Evolutionary conservation across 2,797 vertebrate genomes (phyloP), one percentile per base, ranked within the genome.

Genomic region (Helarctos malayanus): DNA sequence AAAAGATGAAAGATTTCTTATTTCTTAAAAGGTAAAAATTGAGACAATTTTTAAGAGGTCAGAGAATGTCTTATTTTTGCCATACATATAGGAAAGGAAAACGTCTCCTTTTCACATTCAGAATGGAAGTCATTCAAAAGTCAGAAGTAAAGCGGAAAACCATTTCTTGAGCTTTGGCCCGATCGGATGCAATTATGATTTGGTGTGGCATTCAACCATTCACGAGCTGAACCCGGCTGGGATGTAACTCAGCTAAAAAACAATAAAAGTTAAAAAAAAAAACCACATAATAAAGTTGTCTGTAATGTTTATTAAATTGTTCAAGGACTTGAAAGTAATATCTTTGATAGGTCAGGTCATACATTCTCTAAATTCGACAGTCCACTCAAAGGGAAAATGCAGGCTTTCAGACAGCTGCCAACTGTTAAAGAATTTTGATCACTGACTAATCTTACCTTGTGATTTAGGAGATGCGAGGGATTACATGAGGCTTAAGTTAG

Each of bases 401-500:
- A 96, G 23, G 45, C 71, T 97, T 97, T 92, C 92, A 95, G 65
- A 75, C 2, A 75, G 38, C 65, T 97, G 95, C 71, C 84, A 97
- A 82, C 3, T 80, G 32, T 73, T 95, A 90, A 41, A 97, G 57
- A 85, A 84, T 97, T 97, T 98, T 94, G 97, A 0, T 95, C 85
- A 69, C 56, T 71, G 49, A 98, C 89, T 97, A 95, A 97, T 96
- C 82, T 97, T 93, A 94, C 90, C 83, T 8, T 79, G 63, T 98
- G 87, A 97, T 97, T 97, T 98, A 98, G 69, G 47, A 96, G 97
- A 95, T 97, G 89, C 27, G 94, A 47, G 47, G 49, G 97, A 98
- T 96, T 95, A 97, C 75, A 97, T 14, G 69, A 32, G 84, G 79
- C 68, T 98, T 88, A 86, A 97, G 92, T 97, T n/a, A 61, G 56